Base-by-base conservation (phyloP, 2,113 vertebrate species). In the Ia io region DNA sequence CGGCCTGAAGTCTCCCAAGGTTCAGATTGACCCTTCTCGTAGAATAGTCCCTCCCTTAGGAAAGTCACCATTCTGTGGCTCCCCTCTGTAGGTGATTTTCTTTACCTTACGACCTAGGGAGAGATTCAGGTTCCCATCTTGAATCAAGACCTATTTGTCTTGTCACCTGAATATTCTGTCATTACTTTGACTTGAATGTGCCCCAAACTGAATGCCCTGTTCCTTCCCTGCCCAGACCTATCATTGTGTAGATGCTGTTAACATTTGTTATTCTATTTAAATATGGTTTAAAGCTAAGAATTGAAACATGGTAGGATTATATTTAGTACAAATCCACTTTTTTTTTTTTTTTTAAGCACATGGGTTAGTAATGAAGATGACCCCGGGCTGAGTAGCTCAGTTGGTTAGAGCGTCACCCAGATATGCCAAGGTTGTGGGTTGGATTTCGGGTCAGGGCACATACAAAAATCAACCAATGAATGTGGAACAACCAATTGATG, bases 241-340 rank as follows among this genome's bases (percentile, higher is more conserved):
- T 83, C 44, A 88, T 16, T 44, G 9, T 32, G 12, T 13, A 25
- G 51, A 84, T 65, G 30, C 40, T 78, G 42, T 87, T 79, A 92
- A 92, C 22, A 76, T 37, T 32, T 56, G 63, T 70, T 87, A 90
- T 56, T 90, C 70, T 35, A 74, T 65, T 73, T 73, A 83, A 87
- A 87, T 88, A 13, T 61, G 51, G 17, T 73, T 80, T 90, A 76
- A 90, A 93, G 71, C 56, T 84, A 92, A 90, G 37, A 84, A 90
- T 18, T 74, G 63, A 92, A 82, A 93, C 67, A 59, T 25, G 69
- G 14, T 49, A 51, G 49, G 69, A 80, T 86, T 90, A 70, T 78
- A 61, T 73, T 93, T 49, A 79, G 32, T 37, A 74, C 16, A 71
- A 86, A 5, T n/a, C n/a, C 18, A 79, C 25, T 8, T 53, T 63